A percentile compares a stretch with the other conserved stretches of the same genome.
These are phyloP conservation scores for Cryptomyrus ogoouensis DNA, from an alignment of 2,113 vertebrate genomes.

Conservation along the genomic window DNA sequence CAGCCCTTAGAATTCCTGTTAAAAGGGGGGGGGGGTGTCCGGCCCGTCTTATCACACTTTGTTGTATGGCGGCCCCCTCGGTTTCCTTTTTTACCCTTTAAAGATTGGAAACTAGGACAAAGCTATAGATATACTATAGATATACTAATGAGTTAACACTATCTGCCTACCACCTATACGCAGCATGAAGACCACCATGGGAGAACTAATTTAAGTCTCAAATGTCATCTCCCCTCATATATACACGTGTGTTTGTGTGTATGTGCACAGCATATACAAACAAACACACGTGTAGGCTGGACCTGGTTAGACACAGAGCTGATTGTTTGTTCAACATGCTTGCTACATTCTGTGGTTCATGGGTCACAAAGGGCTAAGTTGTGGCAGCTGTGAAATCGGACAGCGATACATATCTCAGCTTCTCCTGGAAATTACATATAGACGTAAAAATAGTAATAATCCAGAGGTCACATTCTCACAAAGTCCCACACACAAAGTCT, in stretches of 20 bases:
- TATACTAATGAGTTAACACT: constrained; percentile 13
- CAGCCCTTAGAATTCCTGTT: constrained; percentile 12
- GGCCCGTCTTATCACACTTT: not conserved
- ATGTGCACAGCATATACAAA: not conserved
- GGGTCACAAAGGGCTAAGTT: not conserved
- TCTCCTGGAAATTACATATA: not conserved
- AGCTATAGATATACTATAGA: constrained; percentile 3
- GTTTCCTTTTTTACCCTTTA: not conserved
- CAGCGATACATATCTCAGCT: not conserved
- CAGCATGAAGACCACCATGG: constrained; percentile 1
- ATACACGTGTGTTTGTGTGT: not conserved
- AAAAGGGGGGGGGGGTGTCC: not conserved
- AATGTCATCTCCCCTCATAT: not conserved
- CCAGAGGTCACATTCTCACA: not conserved
- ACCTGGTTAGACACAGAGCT: not conserved
- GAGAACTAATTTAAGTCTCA: not conserved
- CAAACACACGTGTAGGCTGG: not conserved
- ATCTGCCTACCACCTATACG: not conserved
- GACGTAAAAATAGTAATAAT: not conserved
- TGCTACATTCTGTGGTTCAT: not conserved
- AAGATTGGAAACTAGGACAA: not conserved
- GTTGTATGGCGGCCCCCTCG: not conserved
- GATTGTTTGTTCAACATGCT: not conserved
- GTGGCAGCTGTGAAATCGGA: not conserved
- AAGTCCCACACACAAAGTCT: not conserved